Percentiles rank a stretch among this genome's conserved stretches.
phyloP scores from a whole-genome alignment of 2,797 vertebrate genomes.

The Hemibagrus guttatus region DNA sequence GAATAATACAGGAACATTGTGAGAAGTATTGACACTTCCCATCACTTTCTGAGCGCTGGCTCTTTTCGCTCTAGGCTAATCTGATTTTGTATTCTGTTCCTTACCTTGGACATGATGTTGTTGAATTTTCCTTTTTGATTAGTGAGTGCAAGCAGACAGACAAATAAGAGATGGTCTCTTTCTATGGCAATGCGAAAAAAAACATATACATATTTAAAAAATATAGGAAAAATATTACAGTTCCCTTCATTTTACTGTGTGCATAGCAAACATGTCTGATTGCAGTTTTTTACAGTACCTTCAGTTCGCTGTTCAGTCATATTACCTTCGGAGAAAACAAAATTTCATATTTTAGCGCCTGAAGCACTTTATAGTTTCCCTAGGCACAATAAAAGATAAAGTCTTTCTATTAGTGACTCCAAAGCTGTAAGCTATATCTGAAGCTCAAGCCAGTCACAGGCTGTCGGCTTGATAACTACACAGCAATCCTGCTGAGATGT shows the following conservation, averaged over 20 bases:
- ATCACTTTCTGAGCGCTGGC: conserved; percentile 5
- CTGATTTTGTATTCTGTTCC: conserved; percentile 40
- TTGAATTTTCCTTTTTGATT: not conserved
- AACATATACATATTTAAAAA: not conserved
- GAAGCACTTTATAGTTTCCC: not conserved
- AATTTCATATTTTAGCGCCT: not conserved
- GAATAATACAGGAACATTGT: conserved; percentile 17
- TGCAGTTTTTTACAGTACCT: not conserved
- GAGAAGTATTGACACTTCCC: conserved; percentile 4
- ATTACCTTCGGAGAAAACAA: not conserved
- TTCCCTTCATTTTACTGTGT: not conserved
- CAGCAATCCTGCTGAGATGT: conserved; percentile 1
- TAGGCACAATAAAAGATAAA: conserved; percentile 16
- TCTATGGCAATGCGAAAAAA: not conserved
- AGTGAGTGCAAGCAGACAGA: not conserved
- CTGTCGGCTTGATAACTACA: not conserved
- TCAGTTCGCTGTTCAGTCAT: not conserved
- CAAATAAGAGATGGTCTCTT: not conserved
- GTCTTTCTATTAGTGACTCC: not conserved
- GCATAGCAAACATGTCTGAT: not conserved
- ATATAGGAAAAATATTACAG: not conserved
- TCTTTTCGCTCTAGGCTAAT: conserved; percentile 23
- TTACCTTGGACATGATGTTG: not conserved
- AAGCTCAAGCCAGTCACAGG: not conserved
- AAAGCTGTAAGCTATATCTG: not conserved